These are phyloP conservation scores for Psittacula derbiana DNA, from an alignment of 2,797 vertebrate species.

Conservation along the genomic window DNA sequence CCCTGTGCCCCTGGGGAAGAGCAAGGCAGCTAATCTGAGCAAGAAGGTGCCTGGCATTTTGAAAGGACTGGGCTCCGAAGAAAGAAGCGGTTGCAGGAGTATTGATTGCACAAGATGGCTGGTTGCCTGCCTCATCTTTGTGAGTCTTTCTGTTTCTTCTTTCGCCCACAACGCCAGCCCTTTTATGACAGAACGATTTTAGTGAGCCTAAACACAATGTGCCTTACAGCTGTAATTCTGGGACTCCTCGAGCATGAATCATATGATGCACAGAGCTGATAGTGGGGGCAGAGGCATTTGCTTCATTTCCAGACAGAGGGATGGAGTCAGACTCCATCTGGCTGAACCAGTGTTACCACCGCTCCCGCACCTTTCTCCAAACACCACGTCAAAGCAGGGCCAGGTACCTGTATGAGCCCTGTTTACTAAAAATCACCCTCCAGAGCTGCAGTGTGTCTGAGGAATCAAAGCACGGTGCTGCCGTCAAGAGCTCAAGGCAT, in stretches of 20 bases:
- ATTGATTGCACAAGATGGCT: constrained; percentile 27
- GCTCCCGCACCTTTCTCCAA: constrained; percentile 15
- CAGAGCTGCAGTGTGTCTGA: background rate
- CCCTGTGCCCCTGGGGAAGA: background rate
- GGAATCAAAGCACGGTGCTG: background rate
- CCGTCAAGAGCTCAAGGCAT: background rate
- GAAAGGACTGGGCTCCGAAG: background rate
- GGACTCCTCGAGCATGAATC: constrained; percentile 60
- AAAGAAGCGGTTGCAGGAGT: background rate
- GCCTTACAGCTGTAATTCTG: constrained; percentile 61
- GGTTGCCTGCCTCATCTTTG: background rate
- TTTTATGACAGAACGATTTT: constrained; percentile 48
- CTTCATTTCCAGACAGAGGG: constrained; percentile 55
- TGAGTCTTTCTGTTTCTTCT: background rate
- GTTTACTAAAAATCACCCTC: background rate
- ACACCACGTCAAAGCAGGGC: background rate
- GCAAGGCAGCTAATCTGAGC: background rate
- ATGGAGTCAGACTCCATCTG: constrained; percentile 28
- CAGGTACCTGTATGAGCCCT: background rate
- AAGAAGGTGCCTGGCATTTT: background rate
- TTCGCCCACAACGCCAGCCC: background rate
- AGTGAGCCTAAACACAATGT: constrained; percentile 51
- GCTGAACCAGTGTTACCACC: constrained; percentile 58
- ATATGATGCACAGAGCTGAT: constrained; percentile 50
- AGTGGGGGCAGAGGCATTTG: constrained; percentile 63